phyloP scores from a whole-genome alignment of 2,888 invertebrate genomes.

The Heliconius sara region DNA sequence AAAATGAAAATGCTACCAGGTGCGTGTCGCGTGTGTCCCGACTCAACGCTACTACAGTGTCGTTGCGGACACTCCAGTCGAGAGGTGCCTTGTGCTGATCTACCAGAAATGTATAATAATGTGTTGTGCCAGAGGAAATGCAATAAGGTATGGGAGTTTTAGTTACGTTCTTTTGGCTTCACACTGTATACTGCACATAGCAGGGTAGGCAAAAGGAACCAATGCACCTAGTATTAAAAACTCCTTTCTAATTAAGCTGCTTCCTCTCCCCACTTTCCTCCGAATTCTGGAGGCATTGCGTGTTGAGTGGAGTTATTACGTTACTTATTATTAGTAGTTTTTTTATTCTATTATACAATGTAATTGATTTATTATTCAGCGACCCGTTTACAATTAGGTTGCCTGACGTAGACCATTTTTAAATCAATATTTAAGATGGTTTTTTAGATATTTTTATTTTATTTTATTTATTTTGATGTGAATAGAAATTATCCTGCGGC shows the following conservation, averaged over 20 bases:
- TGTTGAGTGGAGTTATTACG: no score
- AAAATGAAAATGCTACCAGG: conserved; percentile 67
- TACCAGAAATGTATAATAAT: conserved; percentile 88
- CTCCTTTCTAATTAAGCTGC: no score
- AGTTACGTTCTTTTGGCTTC: neutral
- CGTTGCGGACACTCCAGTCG: conserved; percentile 94
- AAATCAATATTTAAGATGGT: no score
- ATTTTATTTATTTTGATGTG: neutral
- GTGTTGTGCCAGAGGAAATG: conserved; percentile 95
- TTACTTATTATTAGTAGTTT: no score
- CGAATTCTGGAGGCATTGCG: no score
- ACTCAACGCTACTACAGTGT: conserved; percentile 90
- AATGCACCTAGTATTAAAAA: no score
- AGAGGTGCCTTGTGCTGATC: conserved; percentile 89
- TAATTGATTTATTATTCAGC: no score
- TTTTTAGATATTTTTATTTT: no score
- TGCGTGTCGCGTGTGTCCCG: conserved; percentile 90
- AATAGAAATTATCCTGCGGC: conserved; percentile 90
- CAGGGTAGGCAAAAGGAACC: neutral
- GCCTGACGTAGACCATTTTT: no score
- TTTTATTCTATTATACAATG: no score
- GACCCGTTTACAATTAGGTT: no score
- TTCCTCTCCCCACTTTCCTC: no score
- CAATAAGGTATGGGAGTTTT: conserved; percentile 85
- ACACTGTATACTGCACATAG: neutral